These are phyloP conservation scores for Acleris cristana DNA, from an alignment of 2,888 invertebrate species.

Conservation along the genomic window DNA sequence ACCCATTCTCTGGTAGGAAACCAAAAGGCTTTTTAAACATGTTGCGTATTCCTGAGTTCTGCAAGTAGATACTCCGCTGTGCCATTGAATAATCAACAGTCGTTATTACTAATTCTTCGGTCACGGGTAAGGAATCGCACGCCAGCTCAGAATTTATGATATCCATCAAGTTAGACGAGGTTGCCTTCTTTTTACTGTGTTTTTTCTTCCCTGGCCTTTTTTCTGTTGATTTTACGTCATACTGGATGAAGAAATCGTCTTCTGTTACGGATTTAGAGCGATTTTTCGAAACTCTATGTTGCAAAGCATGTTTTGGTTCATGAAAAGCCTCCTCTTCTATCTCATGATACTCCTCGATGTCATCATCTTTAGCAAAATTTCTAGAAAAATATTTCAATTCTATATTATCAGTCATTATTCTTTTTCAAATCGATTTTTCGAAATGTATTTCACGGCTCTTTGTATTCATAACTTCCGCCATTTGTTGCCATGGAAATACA, in stretches of 20 bases:
- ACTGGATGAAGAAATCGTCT: slow-evolving; percentile 66
- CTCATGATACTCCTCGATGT: slow-evolving; percentile 73
- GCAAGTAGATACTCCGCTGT: slow-evolving; percentile 50
- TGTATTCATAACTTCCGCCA: slow-evolving; percentile 46
- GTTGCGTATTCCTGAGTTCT: slow-evolving; percentile 44
- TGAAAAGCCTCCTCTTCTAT: slow-evolving; percentile 54
- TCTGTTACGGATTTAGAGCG: slow-evolving; percentile 50
- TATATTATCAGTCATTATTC: slow-evolving; percentile 57
- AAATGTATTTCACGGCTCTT: background rate
- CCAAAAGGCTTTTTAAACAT: slow-evolving; percentile 43
- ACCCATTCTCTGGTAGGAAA: slow-evolving; percentile 62
- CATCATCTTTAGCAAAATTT: slow-evolving; percentile 51
- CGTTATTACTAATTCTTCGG: slow-evolving; percentile 55
- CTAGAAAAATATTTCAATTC: slow-evolving; percentile 57
- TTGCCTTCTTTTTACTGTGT: slow-evolving; percentile 56
- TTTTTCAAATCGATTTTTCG: too few species aligned
- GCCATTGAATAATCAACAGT: slow-evolving; percentile 46
- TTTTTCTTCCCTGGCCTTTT: slow-evolving; percentile 57
- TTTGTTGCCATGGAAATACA: slow-evolving; percentile 52
- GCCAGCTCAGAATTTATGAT: slow-evolving; percentile 65
- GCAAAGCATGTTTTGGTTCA: slow-evolving; percentile 44
- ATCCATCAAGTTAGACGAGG: slow-evolving; percentile 60
- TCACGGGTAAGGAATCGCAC: slow-evolving; percentile 51
- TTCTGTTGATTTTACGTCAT: slow-evolving; percentile 50
- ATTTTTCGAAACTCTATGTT: slow-evolving; percentile 41